phyloP scores from a whole-genome alignment of 2,888 invertebrate genomes.

The Allygus modestus region DNA sequence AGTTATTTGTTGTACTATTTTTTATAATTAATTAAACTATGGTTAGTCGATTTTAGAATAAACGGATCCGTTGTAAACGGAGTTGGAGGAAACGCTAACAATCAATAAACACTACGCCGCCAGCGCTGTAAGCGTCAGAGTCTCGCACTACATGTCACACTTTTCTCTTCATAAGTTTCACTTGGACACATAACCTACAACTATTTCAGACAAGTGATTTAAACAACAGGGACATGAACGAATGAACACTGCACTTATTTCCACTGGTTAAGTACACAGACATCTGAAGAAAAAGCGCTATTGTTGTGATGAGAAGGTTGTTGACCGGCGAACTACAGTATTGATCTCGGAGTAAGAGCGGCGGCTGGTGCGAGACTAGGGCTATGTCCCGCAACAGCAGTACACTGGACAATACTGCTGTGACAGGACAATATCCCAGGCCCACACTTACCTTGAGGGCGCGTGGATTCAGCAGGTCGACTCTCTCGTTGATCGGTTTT shows the following conservation, averaged over 20 bases:
- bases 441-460: constrained; percentile 75
- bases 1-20: too few relatives aligned
- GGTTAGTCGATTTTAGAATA: too few relatives aligned
- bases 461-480: constrained; percentile 75
- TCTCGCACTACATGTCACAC: constrained; percentile 35
- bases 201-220: not conserved
- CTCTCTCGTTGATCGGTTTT: constrained; percentile 69
- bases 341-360: constrained; percentile 49
- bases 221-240: not conserved
- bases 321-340: constrained; percentile 38
- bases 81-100: constrained; percentile 8
- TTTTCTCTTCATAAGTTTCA: constrained; percentile 10
- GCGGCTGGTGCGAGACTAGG: constrained; percentile 65
- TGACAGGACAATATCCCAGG: constrained; percentile 98
- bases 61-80: too few relatives aligned
- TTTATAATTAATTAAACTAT: too few relatives aligned
- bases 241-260: not conserved
- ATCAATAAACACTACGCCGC: constrained; percentile 47
- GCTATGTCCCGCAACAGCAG: constrained; percentile 94
- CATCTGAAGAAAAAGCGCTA: not conserved
- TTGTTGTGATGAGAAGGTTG: constrained; percentile 25
- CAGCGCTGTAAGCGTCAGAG: constrained; percentile 33
- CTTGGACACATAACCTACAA: constrained; percentile 53
- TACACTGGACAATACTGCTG: constrained; percentile 93
- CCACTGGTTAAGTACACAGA: not conserved